Conservation (phyloP, 2,888 invertebrate species). For the Maniola hyperantus region DNA sequence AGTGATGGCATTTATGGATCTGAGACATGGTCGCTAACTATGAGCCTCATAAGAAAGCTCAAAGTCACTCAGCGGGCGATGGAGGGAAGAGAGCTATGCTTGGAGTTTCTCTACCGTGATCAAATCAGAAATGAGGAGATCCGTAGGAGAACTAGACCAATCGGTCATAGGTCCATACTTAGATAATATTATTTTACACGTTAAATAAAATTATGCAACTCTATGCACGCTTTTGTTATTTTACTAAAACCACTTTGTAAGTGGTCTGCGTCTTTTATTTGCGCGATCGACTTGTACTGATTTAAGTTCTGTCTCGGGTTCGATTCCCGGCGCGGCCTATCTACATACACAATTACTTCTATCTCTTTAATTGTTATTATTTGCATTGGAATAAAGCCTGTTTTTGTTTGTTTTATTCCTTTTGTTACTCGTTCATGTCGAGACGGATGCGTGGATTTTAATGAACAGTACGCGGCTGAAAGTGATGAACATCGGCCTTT, state of each 20-base stretch:
- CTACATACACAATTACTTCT: slow-evolving; percentile 27
- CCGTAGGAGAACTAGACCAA: too few relatives aligned
- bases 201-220: not conserved
- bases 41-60: too few relatives aligned
- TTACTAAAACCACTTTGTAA: slow-evolving; percentile 25
- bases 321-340: slow-evolving; percentile 23
- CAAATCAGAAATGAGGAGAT: too few relatives aligned
- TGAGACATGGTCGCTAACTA: too few relatives aligned
- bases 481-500: too few relatives aligned
- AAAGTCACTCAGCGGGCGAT: too few relatives aligned
- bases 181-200: too few relatives aligned
- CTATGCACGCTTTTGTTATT: slow-evolving; percentile 15
- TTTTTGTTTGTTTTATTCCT: slow-evolving; percentile 6
- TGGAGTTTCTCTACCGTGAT: too few relatives aligned
- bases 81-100: too few relatives aligned
- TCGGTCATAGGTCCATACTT: too few relatives aligned
- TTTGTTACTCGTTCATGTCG: not conserved
- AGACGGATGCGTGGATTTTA: slow-evolving; percentile 14
- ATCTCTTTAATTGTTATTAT: slow-evolving; percentile 28
- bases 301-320: slow-evolving; percentile 25
- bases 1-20: too few relatives aligned
- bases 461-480: too few relatives aligned
- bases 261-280: slow-evolving; percentile 22
- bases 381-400: slow-evolving; percentile 16
- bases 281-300: slow-evolving; percentile 25